Conservation (phyloP, 2,888 invertebrate genomes). For the Epiblema foenella region DNA sequence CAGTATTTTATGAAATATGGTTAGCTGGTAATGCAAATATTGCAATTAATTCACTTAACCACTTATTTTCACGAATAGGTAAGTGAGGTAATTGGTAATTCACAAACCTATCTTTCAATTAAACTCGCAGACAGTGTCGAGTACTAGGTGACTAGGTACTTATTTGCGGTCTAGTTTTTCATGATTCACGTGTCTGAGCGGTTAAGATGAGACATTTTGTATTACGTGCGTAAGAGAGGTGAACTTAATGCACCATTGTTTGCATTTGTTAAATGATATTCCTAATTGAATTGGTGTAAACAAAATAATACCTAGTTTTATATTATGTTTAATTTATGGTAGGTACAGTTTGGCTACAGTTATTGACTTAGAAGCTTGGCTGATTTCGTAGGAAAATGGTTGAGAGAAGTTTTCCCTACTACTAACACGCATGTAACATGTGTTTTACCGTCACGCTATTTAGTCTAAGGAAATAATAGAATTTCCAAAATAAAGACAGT, state of each 20-base stretch:
- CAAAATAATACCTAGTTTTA: too few species aligned
- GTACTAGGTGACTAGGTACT: background rate
- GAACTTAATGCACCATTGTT: background rate
- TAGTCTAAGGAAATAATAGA: background rate
- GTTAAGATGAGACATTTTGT: background rate
- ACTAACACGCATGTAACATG: too few species aligned
- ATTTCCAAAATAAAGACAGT: too few species aligned
- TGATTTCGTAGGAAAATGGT: too few species aligned
- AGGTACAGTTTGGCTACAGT: background rate
- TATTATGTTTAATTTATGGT: background rate
- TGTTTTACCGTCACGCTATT: too few species aligned
- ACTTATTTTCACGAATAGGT: too few species aligned
- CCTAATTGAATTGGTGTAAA: constrained; percentile 2
- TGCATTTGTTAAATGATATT: background rate
- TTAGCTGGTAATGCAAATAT: background rate
- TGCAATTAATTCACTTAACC: background rate
- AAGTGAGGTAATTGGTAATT: background rate
- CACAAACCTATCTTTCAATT: background rate
- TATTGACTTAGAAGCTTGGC: background rate
- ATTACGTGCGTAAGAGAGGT: background rate
- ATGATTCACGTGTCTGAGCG: background rate
- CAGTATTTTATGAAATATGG: background rate
- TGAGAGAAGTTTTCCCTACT: too few species aligned
- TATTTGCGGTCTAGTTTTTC: constrained; percentile 11
- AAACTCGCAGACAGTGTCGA: constrained; percentile 8